Base-by-base conservation (phyloP, 2,113 vertebrate species). In the Pangasianodon hypophthalmus region DNA sequence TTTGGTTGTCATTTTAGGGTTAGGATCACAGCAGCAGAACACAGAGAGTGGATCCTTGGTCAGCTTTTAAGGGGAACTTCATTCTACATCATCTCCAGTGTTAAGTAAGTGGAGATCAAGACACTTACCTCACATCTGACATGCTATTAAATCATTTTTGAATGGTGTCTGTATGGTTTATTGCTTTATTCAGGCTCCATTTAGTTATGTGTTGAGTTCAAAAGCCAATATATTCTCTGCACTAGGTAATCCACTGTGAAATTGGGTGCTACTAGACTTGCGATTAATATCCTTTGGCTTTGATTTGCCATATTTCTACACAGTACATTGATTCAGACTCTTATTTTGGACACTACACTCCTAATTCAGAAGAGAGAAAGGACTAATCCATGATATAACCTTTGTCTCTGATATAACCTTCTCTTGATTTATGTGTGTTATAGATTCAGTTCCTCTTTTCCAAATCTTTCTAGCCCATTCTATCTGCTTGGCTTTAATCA, bases 181-280 rank as follows among this genome's bases (percentile, higher is more conserved):
- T 84, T 93, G 91, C 71, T 89, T 91, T 93, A 85, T 90, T 86
- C 92, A 90, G 84, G 93, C 86, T 92, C 84, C 90, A 91, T 92
- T 93, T 88, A 91, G 91, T 91, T 88, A 90, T 91, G 54, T 86
- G 88, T 93, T 71, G 88, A 91, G 88, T 92, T 93, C 24, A 84
- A 90, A 88, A 91, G 91, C 91, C 80, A 29, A 88, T 88, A 29
- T 90, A 86, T 92, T 90, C 92, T 92, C 91, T 92, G 90, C 91
- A 91, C 92, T 94, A 88, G 83, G 92, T 93, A 92, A 94, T 94
- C 94, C 96, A 96, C 95, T 96, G 96, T 96, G 96, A 96, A 95
- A 95, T 92, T 92, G 95, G 95, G 96, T 96, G 96, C 96, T 96
- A 95, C 92, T 93, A 93, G 92, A 94, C 88, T 81, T 88, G 84